phyloP scores from a whole-genome alignment of 2,113 vertebrate species.

The Urocynchramus pylzowi region DNA sequence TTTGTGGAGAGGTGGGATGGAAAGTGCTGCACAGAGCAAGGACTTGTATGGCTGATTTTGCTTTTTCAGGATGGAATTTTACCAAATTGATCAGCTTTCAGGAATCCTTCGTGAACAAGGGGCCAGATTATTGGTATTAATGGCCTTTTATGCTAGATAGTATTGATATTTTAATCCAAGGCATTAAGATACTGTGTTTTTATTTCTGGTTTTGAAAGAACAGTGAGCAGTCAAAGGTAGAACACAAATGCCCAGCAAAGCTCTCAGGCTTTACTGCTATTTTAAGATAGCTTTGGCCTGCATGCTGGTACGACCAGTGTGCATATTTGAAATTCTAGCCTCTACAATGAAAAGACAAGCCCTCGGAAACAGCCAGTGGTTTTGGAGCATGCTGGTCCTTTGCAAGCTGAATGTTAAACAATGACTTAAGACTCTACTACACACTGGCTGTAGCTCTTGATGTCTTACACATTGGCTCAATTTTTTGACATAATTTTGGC shows the following conservation, averaged over 20 bases:
- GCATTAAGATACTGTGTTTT: background rate
- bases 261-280: conserved; percentile 38
- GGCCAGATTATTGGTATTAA: background rate
- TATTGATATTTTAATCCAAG: conserved; percentile 47
- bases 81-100: conserved; percentile 8
- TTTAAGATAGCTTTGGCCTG: conserved; percentile 27
- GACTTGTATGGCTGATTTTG: background rate
- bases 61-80: background rate
- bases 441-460: conserved; percentile 18
- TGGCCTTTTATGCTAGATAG: background rate
- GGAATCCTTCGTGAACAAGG: background rate
- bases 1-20: background rate
- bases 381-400: conserved; percentile 31
- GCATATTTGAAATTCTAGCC: conserved; percentile 40
- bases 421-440: conserved; percentile 35
- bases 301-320: background rate
- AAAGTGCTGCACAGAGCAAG: background rate
- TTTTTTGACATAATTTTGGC: conserved; percentile 66
- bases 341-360: conserved; percentile 30
- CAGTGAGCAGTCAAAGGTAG: background rate
- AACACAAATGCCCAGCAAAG: background rate
- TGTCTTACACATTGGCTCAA: conserved; percentile 18
- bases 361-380: conserved; percentile 27
- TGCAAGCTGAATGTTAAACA: conserved; percentile 38
- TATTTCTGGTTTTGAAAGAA: conserved; percentile 16